These are phyloP conservation scores for Epirrita christyi DNA, from an alignment of 2,888 invertebrate species.

Conservation along the genomic window DNA sequence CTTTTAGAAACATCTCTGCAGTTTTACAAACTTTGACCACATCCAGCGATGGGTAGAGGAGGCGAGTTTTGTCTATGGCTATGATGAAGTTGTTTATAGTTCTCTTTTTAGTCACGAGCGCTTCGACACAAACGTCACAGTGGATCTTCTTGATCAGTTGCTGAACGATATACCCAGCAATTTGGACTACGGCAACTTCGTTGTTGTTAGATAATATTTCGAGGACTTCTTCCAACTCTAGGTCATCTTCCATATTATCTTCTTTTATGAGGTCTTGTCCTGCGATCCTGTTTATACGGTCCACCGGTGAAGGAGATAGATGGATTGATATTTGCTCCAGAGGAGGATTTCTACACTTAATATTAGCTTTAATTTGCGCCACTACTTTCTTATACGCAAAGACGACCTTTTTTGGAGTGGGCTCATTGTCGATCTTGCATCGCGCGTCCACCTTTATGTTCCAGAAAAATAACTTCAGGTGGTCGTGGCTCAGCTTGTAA, in stretches of 20 bases:
- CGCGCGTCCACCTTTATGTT: conserved; percentile 13
- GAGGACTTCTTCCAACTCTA: conserved; percentile 3
- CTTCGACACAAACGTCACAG: conserved; percentile 18
- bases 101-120: conserved; percentile 10
- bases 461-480: conserved; percentile 11
- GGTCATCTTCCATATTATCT: conserved; percentile 1
- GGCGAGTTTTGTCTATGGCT: conserved; percentile 6
- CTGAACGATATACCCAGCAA: conserved; percentile 9
- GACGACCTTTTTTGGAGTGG: conserved; percentile 7
- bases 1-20: conserved; percentile 8
- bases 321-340: conserved; percentile 12
- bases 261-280: neutral
- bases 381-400: conserved; percentile 16
- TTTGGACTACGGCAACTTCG: conserved; percentile 13
- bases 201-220: neutral
- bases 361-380: conserved; percentile 7
- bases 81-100: conserved; percentile 6
- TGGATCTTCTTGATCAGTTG: conserved; percentile 13
- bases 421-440: conserved; percentile 2
- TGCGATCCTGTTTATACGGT: conserved; percentile 15
- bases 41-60: conserved; percentile 15
- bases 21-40: conserved; percentile 18
- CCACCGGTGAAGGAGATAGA: conserved; percentile 13
- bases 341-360: conserved; percentile 8
- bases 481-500: conserved; percentile 13